These are phyloP conservation scores for Priocnemis perturbator DNA, from an alignment of 2,888 invertebrate genomes.

Conservation along the genomic window DNA sequence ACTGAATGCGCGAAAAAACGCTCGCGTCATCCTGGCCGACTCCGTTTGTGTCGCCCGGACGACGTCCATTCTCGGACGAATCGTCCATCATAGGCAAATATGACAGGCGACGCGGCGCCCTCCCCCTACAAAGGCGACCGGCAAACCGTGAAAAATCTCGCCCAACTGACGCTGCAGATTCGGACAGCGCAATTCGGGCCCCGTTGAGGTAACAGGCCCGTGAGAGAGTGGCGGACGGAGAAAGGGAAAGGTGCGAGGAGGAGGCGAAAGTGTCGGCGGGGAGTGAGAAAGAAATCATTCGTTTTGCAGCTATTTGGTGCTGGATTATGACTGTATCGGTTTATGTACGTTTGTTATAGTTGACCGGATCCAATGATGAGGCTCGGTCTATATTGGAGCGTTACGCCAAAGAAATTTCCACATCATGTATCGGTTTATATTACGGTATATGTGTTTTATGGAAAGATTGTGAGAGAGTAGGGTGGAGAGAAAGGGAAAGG, in stretches of 20 bases:
- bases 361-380: too few species aligned
- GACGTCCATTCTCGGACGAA: constrained; percentile 54
- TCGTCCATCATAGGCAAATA: constrained; percentile 76
- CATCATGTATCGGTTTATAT: too few species aligned
- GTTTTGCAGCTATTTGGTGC: too few species aligned
- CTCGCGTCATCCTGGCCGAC: constrained; percentile 67
- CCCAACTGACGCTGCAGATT: constrained; percentile 72
- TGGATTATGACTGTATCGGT: too few species aligned
- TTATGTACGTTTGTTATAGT: too few species aligned
- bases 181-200: constrained; percentile 61
- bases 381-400: too few species aligned
- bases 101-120: constrained; percentile 71
- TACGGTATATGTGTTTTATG: too few species aligned
- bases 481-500: too few species aligned
- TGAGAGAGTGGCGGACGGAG: constrained; percentile 14
- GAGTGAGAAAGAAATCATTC: not conserved
- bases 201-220: constrained; percentile 24
- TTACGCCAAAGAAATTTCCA: too few species aligned
- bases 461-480: too few species aligned
- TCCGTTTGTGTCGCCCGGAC: constrained; percentile 56
- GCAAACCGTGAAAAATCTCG: constrained; percentile 72
- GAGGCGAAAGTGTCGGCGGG: too few species aligned
- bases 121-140: constrained; percentile 62
- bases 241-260: constrained; percentile 1
- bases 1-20: constrained; percentile 66